Conservation (phyloP, 1,140 invertebrate genomes). For the Leptinotarsa defecta region DNA sequence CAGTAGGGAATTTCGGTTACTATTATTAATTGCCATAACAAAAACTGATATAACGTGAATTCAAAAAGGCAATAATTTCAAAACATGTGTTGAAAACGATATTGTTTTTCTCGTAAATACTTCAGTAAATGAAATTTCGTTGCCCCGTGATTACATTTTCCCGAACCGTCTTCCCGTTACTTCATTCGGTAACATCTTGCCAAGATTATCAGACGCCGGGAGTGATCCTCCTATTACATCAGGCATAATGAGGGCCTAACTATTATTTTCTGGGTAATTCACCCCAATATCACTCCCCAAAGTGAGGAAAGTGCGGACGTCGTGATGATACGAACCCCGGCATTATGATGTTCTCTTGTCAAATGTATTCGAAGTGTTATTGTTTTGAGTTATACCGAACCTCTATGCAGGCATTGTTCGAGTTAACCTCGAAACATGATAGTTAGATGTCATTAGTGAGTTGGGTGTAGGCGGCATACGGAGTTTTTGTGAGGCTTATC, state of each 20-base stretch:
- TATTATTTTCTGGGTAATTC: conserved; percentile 31
- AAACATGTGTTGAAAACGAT: too few relatives aligned
- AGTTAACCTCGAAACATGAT: conserved; percentile 2
- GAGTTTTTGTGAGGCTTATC: not conserved
- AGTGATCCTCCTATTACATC: conserved; percentile 20
- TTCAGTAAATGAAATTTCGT: too few relatives aligned
- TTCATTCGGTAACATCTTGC: conserved; percentile 27
- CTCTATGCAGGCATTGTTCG: not conserved
- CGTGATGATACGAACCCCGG: conserved; percentile 17
- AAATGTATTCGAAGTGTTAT: conserved; percentile 18
- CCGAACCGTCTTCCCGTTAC: conserved; percentile 10
- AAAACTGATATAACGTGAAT: too few relatives aligned
- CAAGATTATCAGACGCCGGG: conserved; percentile 23
- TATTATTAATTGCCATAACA: too few relatives aligned
- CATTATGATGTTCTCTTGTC: conserved; percentile 26
- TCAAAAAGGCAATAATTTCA: too few relatives aligned
- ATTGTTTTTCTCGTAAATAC: too few relatives aligned
- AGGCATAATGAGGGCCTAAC: conserved; percentile 31
- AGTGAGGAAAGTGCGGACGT: conserved; percentile 22
- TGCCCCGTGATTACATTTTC: too few relatives aligned
- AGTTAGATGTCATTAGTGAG: not conserved
- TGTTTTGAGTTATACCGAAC: conserved; percentile 6
- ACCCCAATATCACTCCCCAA: conserved; percentile 28
- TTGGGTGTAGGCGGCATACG: not conserved
- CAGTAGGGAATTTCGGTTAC: too few relatives aligned